A percentile compares a stretch with the other conserved stretches of the same genome.
These are phyloP conservation scores for Halichoeres trimaculatus DNA, from an alignment of 2,113 vertebrate genomes.

Conservation along the genomic window DNA sequence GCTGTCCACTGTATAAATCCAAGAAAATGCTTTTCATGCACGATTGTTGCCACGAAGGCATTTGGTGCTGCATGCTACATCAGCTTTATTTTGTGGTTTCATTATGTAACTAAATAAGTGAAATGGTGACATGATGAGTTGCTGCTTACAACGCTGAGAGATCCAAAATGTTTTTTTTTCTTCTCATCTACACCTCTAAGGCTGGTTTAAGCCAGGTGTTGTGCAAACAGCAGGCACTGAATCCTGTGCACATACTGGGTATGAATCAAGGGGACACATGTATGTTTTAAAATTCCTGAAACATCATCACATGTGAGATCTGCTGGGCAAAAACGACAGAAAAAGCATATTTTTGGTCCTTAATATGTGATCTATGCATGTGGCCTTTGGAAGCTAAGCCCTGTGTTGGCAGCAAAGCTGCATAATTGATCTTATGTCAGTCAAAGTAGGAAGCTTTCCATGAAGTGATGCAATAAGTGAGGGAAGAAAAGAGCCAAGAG, in stretches of 20 bases:
- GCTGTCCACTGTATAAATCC: no score
- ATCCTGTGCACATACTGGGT: not conserved
- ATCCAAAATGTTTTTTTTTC: no score
- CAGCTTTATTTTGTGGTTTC: no score
- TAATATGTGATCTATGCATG: not conserved
- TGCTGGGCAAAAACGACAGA: not conserved
- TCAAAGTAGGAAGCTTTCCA: conserved; percentile 2
- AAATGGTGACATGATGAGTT: not conserved
- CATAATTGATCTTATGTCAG: conserved; percentile 1
- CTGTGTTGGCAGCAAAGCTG: not conserved
- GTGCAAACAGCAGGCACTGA: not conserved
- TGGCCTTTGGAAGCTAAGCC: not conserved
- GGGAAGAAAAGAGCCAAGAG: not conserved
- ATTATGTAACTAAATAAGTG: no score
- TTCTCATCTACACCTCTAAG: no score
- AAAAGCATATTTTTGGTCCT: not conserved
- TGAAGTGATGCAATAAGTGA: conserved; percentile 20
- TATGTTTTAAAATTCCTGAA: not conserved
- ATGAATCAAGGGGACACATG: not conserved
- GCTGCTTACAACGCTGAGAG: no score
- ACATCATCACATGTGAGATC: not conserved
- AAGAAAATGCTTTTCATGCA: no score
- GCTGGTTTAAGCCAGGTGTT: no score
- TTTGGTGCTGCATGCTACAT: no score
- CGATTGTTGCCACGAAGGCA: no score